Evolutionary conservation across 1,140 invertebrate genomes (phyloP), one percentile per base, ranked within the genome.

Genomic region (Trichomalopsis sarcophagae): DNA sequence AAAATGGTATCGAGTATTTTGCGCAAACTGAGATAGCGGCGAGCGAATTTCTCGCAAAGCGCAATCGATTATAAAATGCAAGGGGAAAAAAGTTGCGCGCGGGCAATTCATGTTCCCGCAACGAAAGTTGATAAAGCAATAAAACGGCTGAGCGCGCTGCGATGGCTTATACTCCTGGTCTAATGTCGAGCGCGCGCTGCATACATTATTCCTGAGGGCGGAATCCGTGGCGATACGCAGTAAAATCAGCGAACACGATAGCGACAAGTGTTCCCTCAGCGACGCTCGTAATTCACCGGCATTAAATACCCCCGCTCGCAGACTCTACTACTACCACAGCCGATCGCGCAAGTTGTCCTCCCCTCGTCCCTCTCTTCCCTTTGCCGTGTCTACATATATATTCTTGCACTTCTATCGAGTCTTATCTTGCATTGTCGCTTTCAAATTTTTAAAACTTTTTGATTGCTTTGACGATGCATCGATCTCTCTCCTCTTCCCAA

Each of bases 201-300:
- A 81, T 71, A 33, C 68, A 71, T 69, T 81, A 81, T 71, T 50
- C 40, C 68, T 27, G 40, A 71, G 79, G 40, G 68, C 47, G 23
- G 27, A n/a, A 80, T 80, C 33, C 47, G 7, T 36, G 30, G 55
- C 62, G 78, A 80, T 80, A 44, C 78, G 23, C 44, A 44, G 78
- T 80, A 80, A 80, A 80, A 80, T 80, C 62, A 69, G 78, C 33
- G 68, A 81, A 81, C 79, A 81, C 27, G 79, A 81, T 81, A 81
- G 68, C 79, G 79, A 81, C 79, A 81, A 81, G 79, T 81, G 79
- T 81, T 81, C 66, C 79, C 79, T 30, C 23, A 47, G 79, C 79
- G 66, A 21, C 2, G 66, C 79, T 71, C 68, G 68, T 81, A 71
- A 81, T 81, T 86, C 78, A 86, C 47, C 13, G 82, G 10, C 78